phyloP scores from a whole-genome alignment of 1,140 invertebrate species.

The Aporrectodea caliginosa region DNA sequence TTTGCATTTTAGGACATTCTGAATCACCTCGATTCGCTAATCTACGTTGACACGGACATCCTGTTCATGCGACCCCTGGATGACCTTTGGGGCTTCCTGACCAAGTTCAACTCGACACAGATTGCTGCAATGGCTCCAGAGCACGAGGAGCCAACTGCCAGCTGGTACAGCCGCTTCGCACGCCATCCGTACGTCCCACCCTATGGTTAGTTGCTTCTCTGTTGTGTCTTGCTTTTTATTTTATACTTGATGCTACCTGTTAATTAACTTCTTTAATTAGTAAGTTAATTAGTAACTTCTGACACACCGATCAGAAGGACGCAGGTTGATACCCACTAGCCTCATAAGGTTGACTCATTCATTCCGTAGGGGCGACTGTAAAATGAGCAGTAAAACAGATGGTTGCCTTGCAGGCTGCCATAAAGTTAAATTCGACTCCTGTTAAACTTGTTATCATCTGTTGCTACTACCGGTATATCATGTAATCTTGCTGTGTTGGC shows the following conservation, averaged over 20 bases:
- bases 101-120: constrained; percentile 77
- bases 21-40: constrained; percentile 72
- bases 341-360: no score
- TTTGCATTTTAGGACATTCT: constrained; percentile 65
- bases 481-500: no score
- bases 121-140: constrained; percentile 82
- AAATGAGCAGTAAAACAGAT: no score
- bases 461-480: no score
- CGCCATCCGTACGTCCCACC: constrained; percentile 88
- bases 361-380: no score
- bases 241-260: background rate
- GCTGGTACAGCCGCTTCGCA: constrained; percentile 94
- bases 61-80: constrained; percentile 78
- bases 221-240: background rate
- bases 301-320: no score
- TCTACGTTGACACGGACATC: constrained; percentile 92
- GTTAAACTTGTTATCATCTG: no score
- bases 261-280: background rate
- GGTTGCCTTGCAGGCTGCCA: no score
- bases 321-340: no score
- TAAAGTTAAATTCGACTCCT: no score
- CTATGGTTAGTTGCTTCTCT: constrained; percentile 64
- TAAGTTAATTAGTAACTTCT: no score
- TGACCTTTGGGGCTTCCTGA: constrained; percentile 77
- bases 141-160: constrained; percentile 82